Conservation (phyloP, 2,888 invertebrate species). For the Caenorhabditis uteleia region DNA sequence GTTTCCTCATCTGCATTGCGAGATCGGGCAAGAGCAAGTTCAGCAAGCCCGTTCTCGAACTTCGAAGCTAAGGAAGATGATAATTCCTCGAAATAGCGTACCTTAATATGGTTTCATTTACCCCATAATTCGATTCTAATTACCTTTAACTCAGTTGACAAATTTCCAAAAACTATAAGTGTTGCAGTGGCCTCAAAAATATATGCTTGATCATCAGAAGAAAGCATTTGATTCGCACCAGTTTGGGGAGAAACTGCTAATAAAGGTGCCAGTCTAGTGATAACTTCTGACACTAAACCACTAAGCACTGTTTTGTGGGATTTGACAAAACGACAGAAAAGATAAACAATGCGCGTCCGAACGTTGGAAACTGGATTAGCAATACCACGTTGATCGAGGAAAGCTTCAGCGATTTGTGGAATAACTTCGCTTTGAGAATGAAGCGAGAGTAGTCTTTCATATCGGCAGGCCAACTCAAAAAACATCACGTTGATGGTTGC, state of each 20-base stretch:
- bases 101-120: too few species aligned
- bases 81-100: conserved; percentile 54
- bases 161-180: conserved; percentile 73
- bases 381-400: conserved; percentile 49
- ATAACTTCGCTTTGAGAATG: conserved; percentile 30
- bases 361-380: conserved; percentile 68
- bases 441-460: conserved; percentile 39
- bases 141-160: conserved; percentile 69
- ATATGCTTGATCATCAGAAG: conserved; percentile 74
- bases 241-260: conserved; percentile 72
- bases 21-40: conserved; percentile 35
- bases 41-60: conserved; percentile 42
- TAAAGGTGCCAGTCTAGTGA: conserved; percentile 73
- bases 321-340: conserved; percentile 75
- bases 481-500: conserved; percentile 39
- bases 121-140: not conserved
- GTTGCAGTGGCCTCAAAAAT: conserved; percentile 75
- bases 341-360: conserved; percentile 74
- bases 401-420: conserved; percentile 42
- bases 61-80: conserved; percentile 48
- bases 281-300: conserved; percentile 67
- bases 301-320: conserved; percentile 72
- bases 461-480: conserved; percentile 49
- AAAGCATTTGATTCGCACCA: conserved; percentile 70
- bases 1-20: conserved; percentile 39